phyloP scores from a whole-genome alignment of 2,797 vertebrate species.

The Gallinago solitaria region DNA sequence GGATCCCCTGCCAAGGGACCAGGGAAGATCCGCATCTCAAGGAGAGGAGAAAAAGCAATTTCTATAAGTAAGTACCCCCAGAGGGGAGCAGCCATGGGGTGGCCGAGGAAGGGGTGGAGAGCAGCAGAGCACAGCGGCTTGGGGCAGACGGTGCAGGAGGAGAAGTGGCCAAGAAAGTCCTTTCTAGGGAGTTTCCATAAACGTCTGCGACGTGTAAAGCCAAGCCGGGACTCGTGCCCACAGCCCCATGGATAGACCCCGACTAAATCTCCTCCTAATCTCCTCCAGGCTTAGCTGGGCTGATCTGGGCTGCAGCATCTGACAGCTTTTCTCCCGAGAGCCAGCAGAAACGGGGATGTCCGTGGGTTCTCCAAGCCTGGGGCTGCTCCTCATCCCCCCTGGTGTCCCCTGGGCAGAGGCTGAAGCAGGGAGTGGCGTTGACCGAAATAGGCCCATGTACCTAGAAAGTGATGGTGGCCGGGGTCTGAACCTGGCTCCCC shows the following conservation, averaged over 20 bases:
- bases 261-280: background rate
- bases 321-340: background rate
- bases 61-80: accelerated
- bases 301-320: background rate
- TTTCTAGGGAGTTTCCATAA: background rate
- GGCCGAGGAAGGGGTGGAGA: background rate
- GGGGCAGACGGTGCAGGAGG: background rate
- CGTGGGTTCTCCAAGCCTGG: background rate
- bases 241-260: background rate
- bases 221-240: background rate
- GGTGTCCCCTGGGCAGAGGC: background rate
- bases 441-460: background rate
- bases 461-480: background rate
- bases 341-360: background rate
- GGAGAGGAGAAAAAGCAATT: background rate
- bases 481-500: background rate
- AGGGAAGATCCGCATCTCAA: background rate
- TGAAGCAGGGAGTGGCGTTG: background rate
- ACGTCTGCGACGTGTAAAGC: background rate
- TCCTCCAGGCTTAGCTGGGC: background rate
- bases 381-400: background rate
- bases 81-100: background rate
- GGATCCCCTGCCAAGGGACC: background rate
- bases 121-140: background rate
- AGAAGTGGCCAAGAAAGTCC: background rate